Conservation (phyloP, 2,113 vertebrate species). For the Pelobates fuscus region DNA sequence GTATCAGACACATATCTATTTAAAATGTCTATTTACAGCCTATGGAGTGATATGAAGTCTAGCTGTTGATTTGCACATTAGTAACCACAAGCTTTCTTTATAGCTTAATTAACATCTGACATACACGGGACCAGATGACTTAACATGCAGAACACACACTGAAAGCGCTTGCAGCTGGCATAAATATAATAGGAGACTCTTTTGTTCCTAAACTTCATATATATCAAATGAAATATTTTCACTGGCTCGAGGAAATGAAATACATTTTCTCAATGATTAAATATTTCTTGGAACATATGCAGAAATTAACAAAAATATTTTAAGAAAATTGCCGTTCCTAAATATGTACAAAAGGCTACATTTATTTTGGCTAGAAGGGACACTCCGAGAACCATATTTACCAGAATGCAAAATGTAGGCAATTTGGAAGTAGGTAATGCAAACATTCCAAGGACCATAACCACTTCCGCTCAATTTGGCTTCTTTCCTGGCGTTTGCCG, state of each 20-base stretch:
- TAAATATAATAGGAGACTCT: no score
- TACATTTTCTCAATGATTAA: not conserved
- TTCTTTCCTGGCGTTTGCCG: no score
- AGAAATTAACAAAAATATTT: not conserved
- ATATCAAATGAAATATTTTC: not conserved
- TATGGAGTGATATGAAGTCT: not conserved
- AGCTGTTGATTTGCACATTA: not conserved
- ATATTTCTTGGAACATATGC: not conserved
- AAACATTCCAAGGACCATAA: no score
- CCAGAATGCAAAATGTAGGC: no score
- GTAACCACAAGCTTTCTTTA: no score
- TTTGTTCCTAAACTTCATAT: no score
- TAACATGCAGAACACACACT: not conserved
- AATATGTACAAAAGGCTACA: no score
- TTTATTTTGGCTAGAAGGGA: no score
- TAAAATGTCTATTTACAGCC: not conserved
- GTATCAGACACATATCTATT: not conserved
- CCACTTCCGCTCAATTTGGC: no score
- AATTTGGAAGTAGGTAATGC: no score
- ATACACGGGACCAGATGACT: not conserved
- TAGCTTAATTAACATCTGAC: not conserved
- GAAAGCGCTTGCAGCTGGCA: not conserved
- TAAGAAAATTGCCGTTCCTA: not conserved
- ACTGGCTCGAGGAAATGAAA: not conserved
- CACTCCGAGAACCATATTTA: no score